Base-by-base conservation (phyloP, 2,888 invertebrate species). In the Callyntrura sp. region DNA sequence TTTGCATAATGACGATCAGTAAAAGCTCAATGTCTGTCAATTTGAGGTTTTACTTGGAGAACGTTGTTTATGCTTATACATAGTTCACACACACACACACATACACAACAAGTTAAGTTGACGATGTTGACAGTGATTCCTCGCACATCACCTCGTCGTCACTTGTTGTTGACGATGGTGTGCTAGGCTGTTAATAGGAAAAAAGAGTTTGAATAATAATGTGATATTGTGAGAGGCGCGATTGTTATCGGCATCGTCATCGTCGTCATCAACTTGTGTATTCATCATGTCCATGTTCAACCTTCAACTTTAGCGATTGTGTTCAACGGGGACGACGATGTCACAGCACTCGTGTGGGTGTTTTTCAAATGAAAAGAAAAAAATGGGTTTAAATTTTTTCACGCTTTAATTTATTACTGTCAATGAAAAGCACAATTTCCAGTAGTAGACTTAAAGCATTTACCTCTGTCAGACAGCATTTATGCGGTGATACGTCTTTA, bases 281-380 rank as follows among this genome's bases (percentile, higher is more conserved):
- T 70, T 70, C 68, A 73, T 28, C 78, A 78, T 78, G 78, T 57
- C 78, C 78, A 78, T 78, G 78, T 78, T 78, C 57, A 78, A 78
- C 78, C 78, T 78, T 78, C 78, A 78, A 78, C 78, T 78, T 78
- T 76, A 28, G 55, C 78, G 55, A 78, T 73, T 73, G 73, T 55
- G 28, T 55, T 57, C 28, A n/a, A 55, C 14, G 25, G 78, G 55
- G 35, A 35, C 35, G 35, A 35, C 35, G 35, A 78, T 78, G 78
- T 57, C 57, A 57, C 57, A 57, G 28, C 28, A n/a, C 14, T 55
- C 55, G 55, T 78, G 78, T 78, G 78, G 78, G 78, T 78, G 78
- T 57, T 78, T 78, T 48, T 51, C 73, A 73, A 9, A 73, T 12
- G 35, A 35, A 35, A 35, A 12, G 11, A 65, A 28, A 76, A 70